Conservation (phyloP, 2,888 invertebrate species). For the Aelia acuminata region DNA sequence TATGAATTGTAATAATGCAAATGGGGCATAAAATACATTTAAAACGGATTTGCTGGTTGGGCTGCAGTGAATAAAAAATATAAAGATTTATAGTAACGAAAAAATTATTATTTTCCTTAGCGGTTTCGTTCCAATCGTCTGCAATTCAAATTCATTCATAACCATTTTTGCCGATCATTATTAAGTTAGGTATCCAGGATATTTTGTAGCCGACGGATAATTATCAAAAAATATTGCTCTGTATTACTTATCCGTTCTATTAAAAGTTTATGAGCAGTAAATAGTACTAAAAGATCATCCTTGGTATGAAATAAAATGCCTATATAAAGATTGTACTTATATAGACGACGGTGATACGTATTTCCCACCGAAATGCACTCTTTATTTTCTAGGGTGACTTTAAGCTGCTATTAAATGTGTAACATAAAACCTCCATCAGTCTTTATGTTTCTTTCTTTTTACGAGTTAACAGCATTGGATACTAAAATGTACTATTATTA, state of each 20-base stretch:
- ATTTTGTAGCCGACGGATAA: too few species aligned
- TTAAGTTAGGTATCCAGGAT: too few species aligned
- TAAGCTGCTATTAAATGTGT: conserved; percentile 33
- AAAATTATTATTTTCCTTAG: too few species aligned
- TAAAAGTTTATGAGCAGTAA: neutral
- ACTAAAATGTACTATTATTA: conserved; percentile 2
- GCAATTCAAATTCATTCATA: too few species aligned
- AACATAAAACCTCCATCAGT: conserved; percentile 44
- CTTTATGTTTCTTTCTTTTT: conserved; percentile 33
- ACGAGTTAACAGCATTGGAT: neutral
- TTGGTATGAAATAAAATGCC: neutral
- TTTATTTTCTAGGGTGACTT: conserved; percentile 39
- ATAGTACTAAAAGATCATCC: neutral
- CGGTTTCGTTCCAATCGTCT: too few species aligned
- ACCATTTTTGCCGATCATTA: too few species aligned
- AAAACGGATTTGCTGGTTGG: too few species aligned
- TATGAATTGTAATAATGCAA: too few species aligned
- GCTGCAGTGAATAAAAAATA: too few species aligned
- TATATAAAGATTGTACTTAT: neutral
- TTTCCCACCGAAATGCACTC: conserved; percentile 21
- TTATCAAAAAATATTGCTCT: too few species aligned
- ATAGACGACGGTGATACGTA: neutral
- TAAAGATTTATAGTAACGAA: too few species aligned
- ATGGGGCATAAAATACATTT: too few species aligned
- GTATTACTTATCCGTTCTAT: neutral